These are phyloP conservation scores for Brachyptera risi DNA, from an alignment of 2,888 invertebrate species.

Conservation along the genomic window DNA sequence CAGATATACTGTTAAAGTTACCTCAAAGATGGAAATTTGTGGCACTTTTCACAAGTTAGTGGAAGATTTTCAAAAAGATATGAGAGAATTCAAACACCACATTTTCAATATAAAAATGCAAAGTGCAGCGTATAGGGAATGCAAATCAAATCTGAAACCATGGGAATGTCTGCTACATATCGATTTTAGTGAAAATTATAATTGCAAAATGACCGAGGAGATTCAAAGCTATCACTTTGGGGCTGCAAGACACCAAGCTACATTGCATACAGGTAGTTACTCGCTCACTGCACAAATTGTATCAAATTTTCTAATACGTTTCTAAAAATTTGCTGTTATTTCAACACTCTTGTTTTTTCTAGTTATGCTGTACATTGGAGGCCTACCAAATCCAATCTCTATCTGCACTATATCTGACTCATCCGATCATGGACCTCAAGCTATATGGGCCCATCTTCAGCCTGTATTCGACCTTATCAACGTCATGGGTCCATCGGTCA, in stretches of 20 bases:
- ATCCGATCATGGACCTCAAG: slow-evolving; percentile 7
- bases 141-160: slow-evolving; percentile 1
- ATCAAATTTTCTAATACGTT: no score
- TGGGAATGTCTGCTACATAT: not conserved
- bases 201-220: not conserved
- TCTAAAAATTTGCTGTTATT: no score
- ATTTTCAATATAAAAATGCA: no score
- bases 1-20: not conserved
- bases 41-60: not conserved
- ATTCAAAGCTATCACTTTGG: slow-evolving; percentile 12
- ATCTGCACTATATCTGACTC: slow-evolving; percentile 3
- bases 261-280: no score
- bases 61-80: slow-evolving; percentile 5
- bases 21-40: not conserved
- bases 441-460: slow-evolving; percentile 17
- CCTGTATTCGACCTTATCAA: slow-evolving; percentile 2
- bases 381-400: not conserved
- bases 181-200: slow-evolving; percentile 14
- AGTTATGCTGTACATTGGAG: no score
- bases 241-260: not conserved
- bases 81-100: not conserved
- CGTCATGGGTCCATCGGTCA: no score
- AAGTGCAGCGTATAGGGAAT: slow-evolving; percentile 2
- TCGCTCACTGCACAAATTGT: no score
- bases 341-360: not conserved